phyloP scores from a whole-genome alignment of 2,888 invertebrate species.

The Dolichomitus sp. region DNA sequence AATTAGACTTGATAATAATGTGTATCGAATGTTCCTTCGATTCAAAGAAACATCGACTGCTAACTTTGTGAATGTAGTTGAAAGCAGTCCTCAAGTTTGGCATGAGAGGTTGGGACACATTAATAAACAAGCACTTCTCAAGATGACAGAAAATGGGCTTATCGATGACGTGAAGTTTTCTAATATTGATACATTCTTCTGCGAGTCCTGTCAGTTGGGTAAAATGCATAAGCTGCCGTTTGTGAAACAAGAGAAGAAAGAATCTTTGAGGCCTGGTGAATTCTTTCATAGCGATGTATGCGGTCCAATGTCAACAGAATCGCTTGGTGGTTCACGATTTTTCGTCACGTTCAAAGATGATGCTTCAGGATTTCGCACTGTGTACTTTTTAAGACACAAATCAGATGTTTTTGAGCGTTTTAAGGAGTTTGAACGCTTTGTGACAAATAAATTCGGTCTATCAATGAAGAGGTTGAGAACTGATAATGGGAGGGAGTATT shows the following conservation, averaged over 20 bases:
- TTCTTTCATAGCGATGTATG: constrained; percentile 55
- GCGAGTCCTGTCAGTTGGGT: constrained; percentile 67
- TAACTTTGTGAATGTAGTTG: not conserved
- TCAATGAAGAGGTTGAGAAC: constrained; percentile 38
- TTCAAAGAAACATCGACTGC: no score
- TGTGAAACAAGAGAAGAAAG: constrained; percentile 21
- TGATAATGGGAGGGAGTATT: constrained; percentile 60
- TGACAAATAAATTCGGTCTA: constrained; percentile 47
- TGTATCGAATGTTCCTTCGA: constrained; percentile 45
- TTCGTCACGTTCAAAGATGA: constrained; percentile 67
- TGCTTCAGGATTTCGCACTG: constrained; percentile 50
- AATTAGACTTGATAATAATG: constrained; percentile 15
- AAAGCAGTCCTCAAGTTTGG: constrained; percentile 25
- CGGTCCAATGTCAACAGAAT: constrained; percentile 47
- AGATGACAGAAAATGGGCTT: constrained; percentile 3
- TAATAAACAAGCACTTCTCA: constrained; percentile 9
- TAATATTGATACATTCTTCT: constrained; percentile 47
- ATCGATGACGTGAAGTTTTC: constrained; percentile 13
- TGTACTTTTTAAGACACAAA: constrained; percentile 52
- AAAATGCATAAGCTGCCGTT: constrained; percentile 64
- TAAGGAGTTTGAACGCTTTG: not conserved
- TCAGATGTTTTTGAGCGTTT: constrained; percentile 7
- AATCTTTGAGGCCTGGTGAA: not conserved
- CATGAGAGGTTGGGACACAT: constrained; percentile 60
- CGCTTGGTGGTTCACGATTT: constrained; percentile 54